Evolutionary conservation across 1,140 invertebrate genomes (phyloP).

Genomic region (Lucilia cuprina): DNA sequence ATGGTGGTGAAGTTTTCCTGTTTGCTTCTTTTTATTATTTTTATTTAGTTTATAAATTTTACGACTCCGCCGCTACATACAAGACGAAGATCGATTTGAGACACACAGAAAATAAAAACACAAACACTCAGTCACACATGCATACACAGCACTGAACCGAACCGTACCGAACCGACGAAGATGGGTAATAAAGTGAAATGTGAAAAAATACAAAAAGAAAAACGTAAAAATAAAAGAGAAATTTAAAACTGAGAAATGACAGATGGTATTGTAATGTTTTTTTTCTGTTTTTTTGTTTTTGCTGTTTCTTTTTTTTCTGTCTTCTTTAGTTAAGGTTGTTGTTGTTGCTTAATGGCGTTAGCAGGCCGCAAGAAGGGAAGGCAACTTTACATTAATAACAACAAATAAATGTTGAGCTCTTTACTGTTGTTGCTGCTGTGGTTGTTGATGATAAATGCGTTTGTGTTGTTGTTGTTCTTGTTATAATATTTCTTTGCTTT

Average conservation of each 20-base stretch:
- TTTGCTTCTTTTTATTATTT: neutral
- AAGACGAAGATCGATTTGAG: neutral
- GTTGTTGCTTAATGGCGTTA: slow-evolving; percentile 12
- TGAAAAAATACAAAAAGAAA: neutral
- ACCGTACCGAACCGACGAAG: neutral
- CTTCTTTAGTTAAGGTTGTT: slow-evolving; percentile 2
- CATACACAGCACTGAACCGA: neutral
- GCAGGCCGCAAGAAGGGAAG: neutral
- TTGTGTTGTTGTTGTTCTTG: neutral
- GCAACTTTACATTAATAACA: neutral
- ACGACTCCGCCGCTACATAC: neutral
- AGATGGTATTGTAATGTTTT: slow-evolving; percentile 18
- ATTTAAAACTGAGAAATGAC: slow-evolving; percentile 22
- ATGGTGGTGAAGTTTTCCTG: neutral
- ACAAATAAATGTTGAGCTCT: slow-evolving; percentile 20
- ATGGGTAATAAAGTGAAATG: neutral
- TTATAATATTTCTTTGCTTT: neutral
- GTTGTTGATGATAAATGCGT: slow-evolving; percentile 24
- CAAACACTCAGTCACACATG: neutral
- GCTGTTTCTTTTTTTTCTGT: neutral
- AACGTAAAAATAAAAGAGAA: slow-evolving; percentile 12
- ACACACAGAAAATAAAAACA: slow-evolving; percentile 2
- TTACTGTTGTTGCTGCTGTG: neutral
- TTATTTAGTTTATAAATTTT: neutral
- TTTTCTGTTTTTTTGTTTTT: neutral